A percentile compares a stretch with the other conserved stretches of the same genome.
phyloP scores from a whole-genome alignment of 2,797 vertebrate genomes.

The Mus caroli region DNA sequence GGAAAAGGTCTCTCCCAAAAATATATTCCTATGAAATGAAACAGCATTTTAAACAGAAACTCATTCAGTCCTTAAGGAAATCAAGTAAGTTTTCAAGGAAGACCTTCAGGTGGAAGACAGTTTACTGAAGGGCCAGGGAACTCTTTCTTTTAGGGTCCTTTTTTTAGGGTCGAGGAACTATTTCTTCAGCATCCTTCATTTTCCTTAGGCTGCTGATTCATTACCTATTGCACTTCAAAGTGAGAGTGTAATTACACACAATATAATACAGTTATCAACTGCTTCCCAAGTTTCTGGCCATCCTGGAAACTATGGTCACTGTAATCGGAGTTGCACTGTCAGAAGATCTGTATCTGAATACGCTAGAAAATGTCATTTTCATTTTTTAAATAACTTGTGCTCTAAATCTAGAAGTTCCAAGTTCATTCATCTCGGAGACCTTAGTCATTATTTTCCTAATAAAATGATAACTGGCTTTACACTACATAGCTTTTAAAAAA shows the following conservation, averaged over 20 bases:
- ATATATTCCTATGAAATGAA: constrained; percentile 94
- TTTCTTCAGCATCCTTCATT: constrained; percentile 19
- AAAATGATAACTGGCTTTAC: constrained; percentile 42
- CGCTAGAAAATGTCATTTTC: constrained; percentile 24
- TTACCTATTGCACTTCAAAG: background rate
- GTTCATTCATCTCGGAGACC: constrained; percentile 25
- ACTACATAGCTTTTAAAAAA: background rate
- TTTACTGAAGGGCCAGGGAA: background rate
- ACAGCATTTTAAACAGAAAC: constrained; percentile 57
- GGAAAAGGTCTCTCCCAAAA: constrained; percentile 99
- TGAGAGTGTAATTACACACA: background rate
- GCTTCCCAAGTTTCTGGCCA: background rate
- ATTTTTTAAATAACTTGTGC: constrained; percentile 56
- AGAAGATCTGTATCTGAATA: constrained; percentile 47
- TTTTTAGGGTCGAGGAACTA: background rate
- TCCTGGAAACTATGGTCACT: constrained; percentile 9
- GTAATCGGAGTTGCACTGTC: constrained; percentile 32
- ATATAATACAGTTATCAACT: background rate
- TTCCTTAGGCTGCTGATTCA: background rate
- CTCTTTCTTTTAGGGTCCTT: constrained; percentile 25
- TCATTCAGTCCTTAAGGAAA: constrained; percentile 27
- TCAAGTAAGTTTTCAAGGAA: background rate
- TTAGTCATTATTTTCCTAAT: constrained; percentile 56
- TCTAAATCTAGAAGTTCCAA: background rate
- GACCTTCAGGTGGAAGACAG: constrained; percentile 59